These are phyloP conservation scores for Xestobium rufovillosum DNA, from an alignment of 2,888 invertebrate species.

Conservation along the genomic window DNA sequence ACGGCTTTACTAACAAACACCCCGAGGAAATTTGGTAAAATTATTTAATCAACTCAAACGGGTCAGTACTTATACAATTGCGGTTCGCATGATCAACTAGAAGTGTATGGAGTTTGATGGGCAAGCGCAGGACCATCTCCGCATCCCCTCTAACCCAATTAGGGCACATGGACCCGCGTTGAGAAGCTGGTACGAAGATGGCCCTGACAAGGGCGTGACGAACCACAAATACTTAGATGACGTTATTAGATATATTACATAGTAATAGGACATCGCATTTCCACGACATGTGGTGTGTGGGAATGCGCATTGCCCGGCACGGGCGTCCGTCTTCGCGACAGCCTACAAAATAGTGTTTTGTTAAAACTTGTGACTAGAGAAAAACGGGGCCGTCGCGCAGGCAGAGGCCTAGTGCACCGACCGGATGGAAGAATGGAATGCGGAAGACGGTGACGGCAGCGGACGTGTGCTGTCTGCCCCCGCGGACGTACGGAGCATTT, in stretches of 20 bases:
- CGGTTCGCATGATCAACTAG: conserved; percentile 35
- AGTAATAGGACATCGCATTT: conserved; percentile 35
- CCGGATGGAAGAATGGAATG: conserved; percentile 14
- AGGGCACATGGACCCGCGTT: too few relatives aligned
- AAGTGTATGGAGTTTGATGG: conserved; percentile 40
- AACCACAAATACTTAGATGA: conserved; percentile 35
- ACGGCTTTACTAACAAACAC: conserved; percentile 32
- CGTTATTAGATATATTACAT: conserved; percentile 33
- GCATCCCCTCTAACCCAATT: too few relatives aligned
- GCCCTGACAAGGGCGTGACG: conserved; percentile 39
- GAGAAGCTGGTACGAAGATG: too few relatives aligned
- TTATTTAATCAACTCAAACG: not conserved
- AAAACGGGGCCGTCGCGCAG: conserved; percentile 14
- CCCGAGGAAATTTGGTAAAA: conserved; percentile 29
- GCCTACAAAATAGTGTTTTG: conserved; percentile 12
- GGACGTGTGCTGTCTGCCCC: conserved; percentile 25
- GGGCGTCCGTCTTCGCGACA: conserved; percentile 14
- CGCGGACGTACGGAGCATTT: conserved; percentile 5
- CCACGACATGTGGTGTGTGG: conserved; percentile 29
- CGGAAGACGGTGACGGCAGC: conserved; percentile 13
- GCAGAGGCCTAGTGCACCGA: conserved; percentile 17
- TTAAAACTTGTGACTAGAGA: conserved; percentile 13
- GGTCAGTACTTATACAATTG: conserved; percentile 7
- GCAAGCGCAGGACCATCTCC: too few relatives aligned
- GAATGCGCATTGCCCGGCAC: conserved; percentile 28